phyloP scores from a whole-genome alignment of 2,797 vertebrate species.

The Diceros bicornis region DNA sequence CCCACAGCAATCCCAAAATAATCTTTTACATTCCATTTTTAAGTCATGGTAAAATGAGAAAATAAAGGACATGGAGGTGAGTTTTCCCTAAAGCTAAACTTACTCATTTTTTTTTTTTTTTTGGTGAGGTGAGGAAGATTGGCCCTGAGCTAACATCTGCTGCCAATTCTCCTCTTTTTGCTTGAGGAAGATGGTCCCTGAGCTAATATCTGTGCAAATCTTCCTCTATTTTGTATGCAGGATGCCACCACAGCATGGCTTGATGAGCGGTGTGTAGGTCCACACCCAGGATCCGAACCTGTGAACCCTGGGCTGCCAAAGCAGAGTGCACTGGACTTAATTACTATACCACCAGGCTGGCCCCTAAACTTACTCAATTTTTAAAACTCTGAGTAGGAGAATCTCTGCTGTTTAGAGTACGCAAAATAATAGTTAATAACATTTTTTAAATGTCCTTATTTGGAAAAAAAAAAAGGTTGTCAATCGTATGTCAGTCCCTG shows the following conservation, averaged over 20 bases:
- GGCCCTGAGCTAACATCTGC: too few species aligned
- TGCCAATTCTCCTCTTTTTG: too few species aligned
- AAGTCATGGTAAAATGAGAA: background rate
- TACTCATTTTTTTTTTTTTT: background rate
- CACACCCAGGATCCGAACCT: too few species aligned
- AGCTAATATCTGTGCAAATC: too few species aligned
- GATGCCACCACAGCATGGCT: too few species aligned
- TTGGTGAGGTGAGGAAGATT: too few species aligned
- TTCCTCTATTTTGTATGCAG: too few species aligned
- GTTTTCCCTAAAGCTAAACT: background rate
- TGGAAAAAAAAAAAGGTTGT: background rate
- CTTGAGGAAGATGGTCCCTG: too few species aligned
- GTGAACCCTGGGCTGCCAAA: too few species aligned
- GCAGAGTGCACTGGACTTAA: too few species aligned
- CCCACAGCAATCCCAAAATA: background rate
- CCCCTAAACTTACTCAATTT: background rate
- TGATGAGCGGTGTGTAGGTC: too few species aligned
- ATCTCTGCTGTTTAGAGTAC: background rate
- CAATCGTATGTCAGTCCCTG: background rate
- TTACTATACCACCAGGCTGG: too few species aligned
- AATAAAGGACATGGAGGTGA: background rate
- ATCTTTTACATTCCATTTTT: background rate
- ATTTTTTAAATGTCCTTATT: background rate
- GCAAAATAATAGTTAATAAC: background rate
- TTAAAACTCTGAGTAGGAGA: background rate